Percentiles rank a stretch among this genome's conserved stretches.
phyloP scores from a whole-genome alignment of 2,113 vertebrate genomes.

The Dipodomys stephensi region DNA sequence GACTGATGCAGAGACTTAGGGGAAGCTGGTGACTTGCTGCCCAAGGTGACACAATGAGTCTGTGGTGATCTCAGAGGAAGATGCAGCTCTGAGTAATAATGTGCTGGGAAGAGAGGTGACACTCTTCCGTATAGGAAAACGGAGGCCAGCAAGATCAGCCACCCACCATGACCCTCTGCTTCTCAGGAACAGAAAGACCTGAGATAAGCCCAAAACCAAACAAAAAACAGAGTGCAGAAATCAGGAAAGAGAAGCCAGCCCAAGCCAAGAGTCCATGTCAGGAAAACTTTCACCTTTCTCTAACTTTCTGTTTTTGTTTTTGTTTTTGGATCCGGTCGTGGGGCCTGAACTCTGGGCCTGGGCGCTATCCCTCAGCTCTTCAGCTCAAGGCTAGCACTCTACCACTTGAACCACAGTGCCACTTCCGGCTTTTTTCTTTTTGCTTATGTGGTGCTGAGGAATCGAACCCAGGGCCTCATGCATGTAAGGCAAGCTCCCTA shows the following conservation, averaged over 20 bases:
- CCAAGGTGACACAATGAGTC: background rate
- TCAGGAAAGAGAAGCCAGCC: background rate
- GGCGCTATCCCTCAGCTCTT: too few relatives aligned
- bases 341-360: too few relatives aligned
- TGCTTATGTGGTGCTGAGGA: too few relatives aligned
- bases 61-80: background rate
- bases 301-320: background rate
- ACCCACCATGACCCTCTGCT: background rate
- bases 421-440: too few relatives aligned
- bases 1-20: background rate
- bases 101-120: constrained; percentile 30
- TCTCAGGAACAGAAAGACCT: background rate
- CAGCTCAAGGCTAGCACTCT: too few relatives aligned
- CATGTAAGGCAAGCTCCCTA: too few relatives aligned
- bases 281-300: background rate
- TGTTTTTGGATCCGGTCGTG: too few relatives aligned
- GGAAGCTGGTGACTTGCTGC: background rate
- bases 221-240: background rate
- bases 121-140: constrained; percentile 8
- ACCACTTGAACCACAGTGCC: too few relatives aligned
- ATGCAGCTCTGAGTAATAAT: background rate
- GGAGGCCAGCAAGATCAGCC: background rate
- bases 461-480: too few relatives aligned
- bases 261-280: background rate
- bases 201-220: background rate